A percentile compares a stretch with the other conserved stretches of the same genome.
Conservation (phyloP, 2,113 vertebrate species). For the Patagioenas fasciata region DNA sequence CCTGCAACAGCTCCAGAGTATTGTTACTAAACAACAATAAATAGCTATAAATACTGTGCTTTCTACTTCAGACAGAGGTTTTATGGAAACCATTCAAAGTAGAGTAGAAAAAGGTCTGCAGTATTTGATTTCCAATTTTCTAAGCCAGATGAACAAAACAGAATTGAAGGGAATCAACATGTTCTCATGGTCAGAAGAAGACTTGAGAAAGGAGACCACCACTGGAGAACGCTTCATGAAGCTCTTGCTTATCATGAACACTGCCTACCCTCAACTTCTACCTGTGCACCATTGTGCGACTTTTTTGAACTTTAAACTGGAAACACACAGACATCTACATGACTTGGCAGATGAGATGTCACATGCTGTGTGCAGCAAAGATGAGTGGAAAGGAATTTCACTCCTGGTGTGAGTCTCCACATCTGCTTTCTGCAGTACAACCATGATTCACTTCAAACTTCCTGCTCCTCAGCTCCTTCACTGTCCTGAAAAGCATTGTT, state of each 20-base stretch:
- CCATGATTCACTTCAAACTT: not conserved
- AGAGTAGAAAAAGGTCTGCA: not conserved
- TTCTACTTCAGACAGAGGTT: not conserved
- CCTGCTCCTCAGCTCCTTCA: not conserved
- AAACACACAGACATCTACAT: not conserved
- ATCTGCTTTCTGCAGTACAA: not conserved
- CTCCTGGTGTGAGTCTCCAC: not conserved
- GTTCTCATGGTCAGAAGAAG: fast-evolving
- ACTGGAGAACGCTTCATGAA: not conserved
- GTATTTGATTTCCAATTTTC: not conserved
- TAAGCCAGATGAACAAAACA: not conserved
- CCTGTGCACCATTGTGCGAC: not conserved
- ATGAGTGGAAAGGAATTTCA: not conserved
- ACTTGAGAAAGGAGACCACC: not conserved
- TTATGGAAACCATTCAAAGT: not conserved
- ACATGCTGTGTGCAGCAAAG: not conserved
- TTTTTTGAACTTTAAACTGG: not conserved
- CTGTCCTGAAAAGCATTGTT: not conserved
- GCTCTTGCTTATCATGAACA: not conserved
- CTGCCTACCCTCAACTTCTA: not conserved
- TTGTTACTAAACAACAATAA: not conserved
- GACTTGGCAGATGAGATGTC: not conserved
- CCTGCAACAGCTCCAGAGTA: not conserved
- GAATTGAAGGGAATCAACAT: not conserved
- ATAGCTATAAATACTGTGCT: not conserved